Conservation (phyloP, 2,888 invertebrate genomes). For the Calliscelio sp. region DNA sequence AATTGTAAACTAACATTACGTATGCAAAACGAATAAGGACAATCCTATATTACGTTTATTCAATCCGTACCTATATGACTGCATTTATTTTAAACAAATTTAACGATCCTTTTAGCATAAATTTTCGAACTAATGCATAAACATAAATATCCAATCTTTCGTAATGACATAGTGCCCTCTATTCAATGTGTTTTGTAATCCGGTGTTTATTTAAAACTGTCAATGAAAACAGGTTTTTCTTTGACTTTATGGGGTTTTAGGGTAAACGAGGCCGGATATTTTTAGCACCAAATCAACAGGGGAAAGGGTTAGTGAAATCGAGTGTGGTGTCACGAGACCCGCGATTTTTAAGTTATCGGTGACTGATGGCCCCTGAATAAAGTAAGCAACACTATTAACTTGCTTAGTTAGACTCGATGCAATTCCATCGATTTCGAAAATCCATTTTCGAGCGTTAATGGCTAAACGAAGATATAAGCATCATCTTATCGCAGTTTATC, state of each 20-base stretch:
- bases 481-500: conserved; percentile 68
- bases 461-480: conserved; percentile 69
- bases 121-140: no score
- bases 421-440: conserved; percentile 64
- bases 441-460: conserved; percentile 69
- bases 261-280: conserved; percentile 8
- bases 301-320: background rate
- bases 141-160: no score
- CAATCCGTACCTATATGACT: no score
- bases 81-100: no score
- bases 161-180: no score
- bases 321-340: no score
- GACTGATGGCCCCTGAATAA: conserved; percentile 9
- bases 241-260: background rate
- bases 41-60: no score
- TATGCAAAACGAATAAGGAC: no score
- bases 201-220: no score
- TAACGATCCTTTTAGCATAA: no score
- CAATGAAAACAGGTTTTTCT: background rate
- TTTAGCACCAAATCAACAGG: conserved; percentile 25
- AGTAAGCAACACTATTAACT: conserved; percentile 43
- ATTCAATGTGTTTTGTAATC: no score
- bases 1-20: no score
- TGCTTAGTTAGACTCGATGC: conserved; percentile 51
- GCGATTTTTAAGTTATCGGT: conserved; percentile 31